A percentile compares a stretch with the other conserved stretches of the same genome.
These are phyloP conservation scores for Myotis lucifugus DNA, from an alignment of 2,113 vertebrate genomes.

Conservation along the genomic window DNA sequence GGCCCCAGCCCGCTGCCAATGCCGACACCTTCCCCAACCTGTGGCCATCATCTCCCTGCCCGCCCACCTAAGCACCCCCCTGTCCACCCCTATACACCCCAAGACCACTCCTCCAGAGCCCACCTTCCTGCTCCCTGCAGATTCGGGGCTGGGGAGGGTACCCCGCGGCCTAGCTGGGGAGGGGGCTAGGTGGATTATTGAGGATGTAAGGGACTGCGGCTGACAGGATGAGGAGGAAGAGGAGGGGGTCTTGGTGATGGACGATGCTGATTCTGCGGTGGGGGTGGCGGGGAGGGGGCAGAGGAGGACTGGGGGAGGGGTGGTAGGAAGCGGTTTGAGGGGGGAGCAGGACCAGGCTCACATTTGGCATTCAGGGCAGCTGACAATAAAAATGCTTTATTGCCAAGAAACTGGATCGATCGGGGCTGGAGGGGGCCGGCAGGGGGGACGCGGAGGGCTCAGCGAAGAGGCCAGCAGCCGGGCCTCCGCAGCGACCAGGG, in stretches of 20 bases:
- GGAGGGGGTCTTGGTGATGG: constrained; percentile 74
- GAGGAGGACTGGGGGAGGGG: constrained; percentile 73
- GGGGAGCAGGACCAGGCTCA: constrained; percentile 80
- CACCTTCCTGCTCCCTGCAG: not conserved
- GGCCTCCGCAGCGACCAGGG: constrained; percentile 79
- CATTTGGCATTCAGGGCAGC: constrained; percentile 85
- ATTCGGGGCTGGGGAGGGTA: constrained; percentile 26
- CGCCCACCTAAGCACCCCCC: not conserved
- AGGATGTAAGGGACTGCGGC: constrained; percentile 39
- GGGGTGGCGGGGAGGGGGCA: constrained; percentile 62
- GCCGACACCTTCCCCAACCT: constrained; percentile 41
- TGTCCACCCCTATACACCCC: not conserved
- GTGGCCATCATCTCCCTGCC: constrained; percentile 2
- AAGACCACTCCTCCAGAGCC: not conserved
- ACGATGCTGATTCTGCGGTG: constrained; percentile 62
- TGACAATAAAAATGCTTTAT: constrained; percentile 87
- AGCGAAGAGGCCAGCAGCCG: constrained; percentile 73
- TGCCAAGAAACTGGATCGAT: constrained; percentile 85
- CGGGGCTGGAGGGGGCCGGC: constrained; percentile 82
- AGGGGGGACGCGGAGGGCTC: constrained; percentile 82
- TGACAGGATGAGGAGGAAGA: constrained; percentile 71
- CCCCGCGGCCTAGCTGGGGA: not conserved
- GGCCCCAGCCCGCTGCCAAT: not conserved
- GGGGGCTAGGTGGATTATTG: constrained; percentile 45
- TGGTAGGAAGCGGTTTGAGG: constrained; percentile 64